Percentiles rank a stretch among this genome's conserved stretches.
Conservation (phyloP, 2,797 vertebrate species). For the Pipistrellus nathusii region DNA sequence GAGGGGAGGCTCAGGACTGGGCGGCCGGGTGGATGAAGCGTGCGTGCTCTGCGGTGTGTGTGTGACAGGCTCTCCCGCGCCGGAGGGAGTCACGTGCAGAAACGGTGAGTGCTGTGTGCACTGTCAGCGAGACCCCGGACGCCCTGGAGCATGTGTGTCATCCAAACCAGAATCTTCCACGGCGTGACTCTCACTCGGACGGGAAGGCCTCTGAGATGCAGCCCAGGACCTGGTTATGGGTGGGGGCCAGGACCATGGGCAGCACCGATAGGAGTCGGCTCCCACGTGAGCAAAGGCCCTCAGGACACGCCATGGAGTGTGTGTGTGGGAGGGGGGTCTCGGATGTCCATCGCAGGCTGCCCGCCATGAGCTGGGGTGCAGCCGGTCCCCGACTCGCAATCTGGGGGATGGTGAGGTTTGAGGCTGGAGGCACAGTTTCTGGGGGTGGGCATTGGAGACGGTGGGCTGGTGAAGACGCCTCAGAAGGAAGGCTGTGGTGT, state of each 20-base stretch:
- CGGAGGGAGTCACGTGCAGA: background rate
- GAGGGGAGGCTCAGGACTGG: too few relatives aligned
- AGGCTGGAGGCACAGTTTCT: background rate
- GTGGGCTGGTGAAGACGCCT: background rate
- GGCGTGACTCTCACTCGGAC: background rate
- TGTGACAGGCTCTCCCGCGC: background rate
- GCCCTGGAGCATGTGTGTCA: background rate
- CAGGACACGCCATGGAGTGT: accelerated
- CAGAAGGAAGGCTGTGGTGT: background rate
- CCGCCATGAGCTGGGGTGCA: background rate
- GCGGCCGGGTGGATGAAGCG: background rate
- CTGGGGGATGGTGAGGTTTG: background rate
- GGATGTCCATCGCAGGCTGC: accelerated
- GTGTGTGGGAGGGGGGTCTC: background rate
- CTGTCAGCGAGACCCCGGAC: background rate
- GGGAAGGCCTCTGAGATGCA: background rate
- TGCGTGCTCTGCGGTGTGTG: background rate
- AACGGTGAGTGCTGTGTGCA: too few relatives aligned
- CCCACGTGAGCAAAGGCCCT: accelerated
- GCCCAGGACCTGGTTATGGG: background rate
- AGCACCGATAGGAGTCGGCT: accelerated
- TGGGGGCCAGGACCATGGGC: background rate
- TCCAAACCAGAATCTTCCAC: background rate
- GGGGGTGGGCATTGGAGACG: too few relatives aligned
- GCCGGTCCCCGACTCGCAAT: too few relatives aligned